Percentiles rank a stretch among this genome's conserved stretches.
Conservation (phyloP, 2,113 vertebrate species). For the Madoqua kirkii region DNA sequence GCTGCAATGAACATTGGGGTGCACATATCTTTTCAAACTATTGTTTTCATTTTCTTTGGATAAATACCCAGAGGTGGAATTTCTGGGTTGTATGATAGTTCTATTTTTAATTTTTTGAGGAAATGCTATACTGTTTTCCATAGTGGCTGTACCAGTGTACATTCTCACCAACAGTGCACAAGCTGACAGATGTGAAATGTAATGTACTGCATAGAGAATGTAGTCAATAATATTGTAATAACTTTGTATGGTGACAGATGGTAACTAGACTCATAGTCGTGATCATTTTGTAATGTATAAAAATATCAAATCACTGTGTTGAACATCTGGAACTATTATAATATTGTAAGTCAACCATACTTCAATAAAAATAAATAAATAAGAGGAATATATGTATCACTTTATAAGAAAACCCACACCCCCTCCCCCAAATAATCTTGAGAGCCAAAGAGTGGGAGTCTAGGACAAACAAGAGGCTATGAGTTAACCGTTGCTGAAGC, state of each 20-base stretch:
- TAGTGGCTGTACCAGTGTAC: not conserved
- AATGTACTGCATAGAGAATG: not conserved
- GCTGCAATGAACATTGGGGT: not conserved
- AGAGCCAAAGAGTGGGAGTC: not conserved
- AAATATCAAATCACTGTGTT: not conserved
- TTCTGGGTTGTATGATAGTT: not conserved
- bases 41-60: not conserved
- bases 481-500: rapidly evolving
- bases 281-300: not conserved
- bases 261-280: not conserved
- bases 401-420: not conserved
- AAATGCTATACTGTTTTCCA: not conserved
- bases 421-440: not conserved
- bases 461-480: not conserved
- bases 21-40: not conserved
- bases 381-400: not conserved
- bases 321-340: not conserved
- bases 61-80: not conserved
- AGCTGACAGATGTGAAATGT: not conserved
- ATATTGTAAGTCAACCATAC: not conserved
- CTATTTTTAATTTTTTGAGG: not conserved
- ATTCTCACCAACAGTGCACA: not conserved
- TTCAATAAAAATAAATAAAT: not conserved
- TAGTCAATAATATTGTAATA: not conserved
- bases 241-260: not conserved